Percentiles rank a stretch among this genome's conserved stretches.
phyloP scores from a whole-genome alignment of 30 jellyfish, hydroid and myxozoan genomes.

The Aurelia sp. region DNA sequence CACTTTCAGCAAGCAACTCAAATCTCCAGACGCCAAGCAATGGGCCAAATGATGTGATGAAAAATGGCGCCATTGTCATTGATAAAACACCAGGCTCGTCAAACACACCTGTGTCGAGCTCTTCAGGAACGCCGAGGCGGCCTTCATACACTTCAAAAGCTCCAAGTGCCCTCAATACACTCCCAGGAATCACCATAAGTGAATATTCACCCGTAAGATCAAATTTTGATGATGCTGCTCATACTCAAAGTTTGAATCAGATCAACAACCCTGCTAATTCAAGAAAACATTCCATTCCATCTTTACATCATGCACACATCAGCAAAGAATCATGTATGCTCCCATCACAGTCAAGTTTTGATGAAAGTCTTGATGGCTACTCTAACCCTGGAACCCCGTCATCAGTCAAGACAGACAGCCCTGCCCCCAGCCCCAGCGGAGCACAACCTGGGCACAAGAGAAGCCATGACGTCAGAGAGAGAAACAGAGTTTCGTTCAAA shows the following conservation, averaged over 20 bases:
- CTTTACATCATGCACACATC: conserved; percentile 17
- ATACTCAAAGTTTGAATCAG: conserved; percentile 51
- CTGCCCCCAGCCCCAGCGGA: conserved; percentile 71
- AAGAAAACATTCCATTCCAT: conserved; percentile 52
- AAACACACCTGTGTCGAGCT: conserved; percentile 36
- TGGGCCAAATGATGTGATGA: conserved; percentile 33
- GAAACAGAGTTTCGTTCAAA: conserved; percentile 57
- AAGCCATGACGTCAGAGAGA: conserved; percentile 46
- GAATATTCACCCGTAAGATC: conserved; percentile 59
- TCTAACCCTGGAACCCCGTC: conserved; percentile 98
- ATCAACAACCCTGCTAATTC: conserved; percentile 16
- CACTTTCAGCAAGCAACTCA: conserved; percentile 50
- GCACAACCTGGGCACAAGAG: conserved; percentile 47
- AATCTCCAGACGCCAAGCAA: conserved; percentile 39
- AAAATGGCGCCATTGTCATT: conserved; percentile 44
- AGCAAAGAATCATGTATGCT: conserved; percentile 33
- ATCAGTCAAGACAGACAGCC: conserved; percentile 84
- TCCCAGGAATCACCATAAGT: conserved; percentile 75
- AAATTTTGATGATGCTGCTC: conserved; percentile 60
- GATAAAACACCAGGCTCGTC: conserved; percentile 28
- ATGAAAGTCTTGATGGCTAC: conserved; percentile 93
- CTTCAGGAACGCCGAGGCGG: conserved; percentile 78
- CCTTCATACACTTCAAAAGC: conserved; percentile 97
- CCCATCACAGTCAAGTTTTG: conserved; percentile 75
- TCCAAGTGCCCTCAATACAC: conserved; percentile 90